Evolutionary conservation across 2,797 vertebrate genomes (phyloP).

Genomic region (Mus minutoides): DNA sequence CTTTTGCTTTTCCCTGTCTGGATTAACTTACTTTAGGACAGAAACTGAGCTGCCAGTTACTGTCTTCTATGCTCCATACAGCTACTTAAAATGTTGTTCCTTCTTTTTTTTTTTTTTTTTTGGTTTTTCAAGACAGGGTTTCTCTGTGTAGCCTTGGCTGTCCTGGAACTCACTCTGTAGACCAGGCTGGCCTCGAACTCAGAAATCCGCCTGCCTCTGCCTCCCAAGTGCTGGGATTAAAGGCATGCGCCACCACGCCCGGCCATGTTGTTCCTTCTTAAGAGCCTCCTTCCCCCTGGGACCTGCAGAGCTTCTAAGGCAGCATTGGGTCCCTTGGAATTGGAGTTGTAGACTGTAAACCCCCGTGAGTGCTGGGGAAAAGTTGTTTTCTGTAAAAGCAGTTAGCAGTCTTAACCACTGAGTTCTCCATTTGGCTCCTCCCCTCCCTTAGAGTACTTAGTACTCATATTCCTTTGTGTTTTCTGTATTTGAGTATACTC

Average conservation of each 20-base stretch:
- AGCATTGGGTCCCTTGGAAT: neutral
- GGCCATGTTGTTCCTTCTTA: no score
- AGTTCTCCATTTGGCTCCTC: neutral
- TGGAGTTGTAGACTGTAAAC: neutral
- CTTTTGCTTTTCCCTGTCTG: slow-evolving; percentile 1
- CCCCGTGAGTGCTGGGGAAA: neutral
- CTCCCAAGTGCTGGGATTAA: no score
- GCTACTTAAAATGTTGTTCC: neutral
- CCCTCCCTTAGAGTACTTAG: neutral
- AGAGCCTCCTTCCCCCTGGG: neutral
- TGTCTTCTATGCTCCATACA: neutral
- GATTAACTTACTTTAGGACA: neutral
- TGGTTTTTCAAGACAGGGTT: no score
- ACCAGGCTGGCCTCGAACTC: no score
- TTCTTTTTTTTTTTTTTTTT: no score
- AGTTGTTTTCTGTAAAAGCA: neutral
- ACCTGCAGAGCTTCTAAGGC: neutral
- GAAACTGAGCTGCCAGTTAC: neutral
- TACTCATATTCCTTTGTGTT: neutral
- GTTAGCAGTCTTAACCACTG: no score
- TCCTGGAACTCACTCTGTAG: no score
- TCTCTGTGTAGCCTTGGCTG: no score
- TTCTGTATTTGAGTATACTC: neutral
- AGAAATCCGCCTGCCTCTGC: no score
- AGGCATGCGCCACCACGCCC: no score